Percentiles rank a stretch among this genome's conserved stretches.
Conservation (phyloP, 2,888 invertebrate species). For the Agonopterix heracliana region DNA sequence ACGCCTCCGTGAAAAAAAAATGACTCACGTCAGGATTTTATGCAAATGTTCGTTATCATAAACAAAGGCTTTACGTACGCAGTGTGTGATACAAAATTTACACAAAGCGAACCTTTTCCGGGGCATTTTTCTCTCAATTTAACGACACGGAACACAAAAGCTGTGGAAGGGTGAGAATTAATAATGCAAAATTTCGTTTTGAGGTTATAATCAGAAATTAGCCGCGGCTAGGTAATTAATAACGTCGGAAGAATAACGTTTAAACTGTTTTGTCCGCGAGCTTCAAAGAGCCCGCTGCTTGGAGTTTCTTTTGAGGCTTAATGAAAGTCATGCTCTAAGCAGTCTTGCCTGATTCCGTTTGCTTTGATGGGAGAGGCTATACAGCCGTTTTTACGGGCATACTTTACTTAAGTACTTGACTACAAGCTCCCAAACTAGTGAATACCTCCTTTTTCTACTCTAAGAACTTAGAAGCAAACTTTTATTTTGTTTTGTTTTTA, state of each 20-base stretch:
- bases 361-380: slow-evolving; percentile 17
- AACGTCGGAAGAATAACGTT: slow-evolving; percentile 19
- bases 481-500: no score
- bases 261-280: slow-evolving; percentile 8
- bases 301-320: slow-evolving; percentile 21
- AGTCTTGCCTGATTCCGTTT: slow-evolving; percentile 26
- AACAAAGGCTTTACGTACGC: slow-evolving; percentile 33
- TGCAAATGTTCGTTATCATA: slow-evolving; percentile 35
- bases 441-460: no score
- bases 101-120: slow-evolving; percentile 17
- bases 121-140: slow-evolving; percentile 14
- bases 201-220: slow-evolving; percentile 14
- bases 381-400: background rate
- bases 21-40: slow-evolving; percentile 32
- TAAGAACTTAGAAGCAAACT: no score
- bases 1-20: slow-evolving; percentile 26
- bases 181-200: slow-evolving; percentile 11
- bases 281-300: slow-evolving; percentile 15
- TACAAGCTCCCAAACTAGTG: no score
- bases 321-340: slow-evolving; percentile 20
- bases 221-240: slow-evolving; percentile 17
- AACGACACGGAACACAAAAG: slow-evolving; percentile 15
- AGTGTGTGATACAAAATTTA: slow-evolving; percentile 20
- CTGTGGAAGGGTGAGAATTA: slow-evolving; percentile 12
- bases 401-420: no score